These are phyloP conservation scores for Rhopalosiphum maidis DNA, from an alignment of 1,140 invertebrate genomes.

Conservation along the genomic window DNA sequence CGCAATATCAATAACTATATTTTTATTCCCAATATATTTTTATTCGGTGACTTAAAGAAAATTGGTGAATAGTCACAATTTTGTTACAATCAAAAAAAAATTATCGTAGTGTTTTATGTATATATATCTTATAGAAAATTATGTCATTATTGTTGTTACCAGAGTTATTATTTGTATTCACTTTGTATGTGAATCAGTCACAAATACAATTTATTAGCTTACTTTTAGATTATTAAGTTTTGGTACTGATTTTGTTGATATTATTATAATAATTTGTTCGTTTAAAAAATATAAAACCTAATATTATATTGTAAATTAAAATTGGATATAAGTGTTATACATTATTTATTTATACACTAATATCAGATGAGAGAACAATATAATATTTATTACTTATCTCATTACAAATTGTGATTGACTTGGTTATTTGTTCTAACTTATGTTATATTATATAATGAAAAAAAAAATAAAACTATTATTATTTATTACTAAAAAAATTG, in stretches of 20 bases:
- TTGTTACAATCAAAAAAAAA: slow-evolving; percentile 56
- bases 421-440: slow-evolving; percentile 38
- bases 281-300: slow-evolving; percentile 44
- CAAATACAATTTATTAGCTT: slow-evolving; percentile 45
- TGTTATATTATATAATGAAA: slow-evolving; percentile 26
- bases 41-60: slow-evolving; percentile 44
- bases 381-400: slow-evolving; percentile 49
- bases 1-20: slow-evolving; percentile 32
- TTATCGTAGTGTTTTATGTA: slow-evolving; percentile 51
- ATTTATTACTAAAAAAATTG: slow-evolving; percentile 25
- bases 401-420: slow-evolving; percentile 39
- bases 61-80: slow-evolving; percentile 21
- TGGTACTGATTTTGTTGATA: slow-evolving; percentile 57
- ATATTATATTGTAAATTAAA: slow-evolving; percentile 37
- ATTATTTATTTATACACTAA: slow-evolving; percentile 45
- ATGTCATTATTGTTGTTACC: slow-evolving; percentile 55
- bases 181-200: slow-evolving; percentile 27
- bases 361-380: slow-evolving; percentile 52
- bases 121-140: slow-evolving; percentile 41
- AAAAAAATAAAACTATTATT: slow-evolving; percentile 36
- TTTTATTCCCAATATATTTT: slow-evolving; percentile 51
- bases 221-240: slow-evolving; percentile 55
- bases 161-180: slow-evolving; percentile 35
- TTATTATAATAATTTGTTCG: slow-evolving; percentile 39
- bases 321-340: slow-evolving; percentile 23